Base-by-base conservation (phyloP, 2,797 vertebrate species). In the Malurus splendens region DNA sequence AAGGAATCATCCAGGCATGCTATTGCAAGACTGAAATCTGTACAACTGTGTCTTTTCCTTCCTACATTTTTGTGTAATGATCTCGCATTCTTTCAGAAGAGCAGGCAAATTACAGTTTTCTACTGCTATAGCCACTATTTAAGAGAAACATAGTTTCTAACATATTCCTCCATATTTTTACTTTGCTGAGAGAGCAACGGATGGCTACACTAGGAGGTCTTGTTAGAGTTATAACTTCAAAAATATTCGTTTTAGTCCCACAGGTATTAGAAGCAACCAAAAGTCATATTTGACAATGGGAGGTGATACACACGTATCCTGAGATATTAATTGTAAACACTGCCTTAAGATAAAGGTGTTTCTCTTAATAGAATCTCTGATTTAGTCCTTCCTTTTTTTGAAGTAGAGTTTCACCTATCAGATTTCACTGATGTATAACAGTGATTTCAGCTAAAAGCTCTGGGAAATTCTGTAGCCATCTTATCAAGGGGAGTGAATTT, bases 1-100 rank as follows among this genome's bases (percentile, higher is more conserved):
- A 85, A 80, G 41, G n/a, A 90, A 36, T 86, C 48, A 78, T 36
- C 44, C 62, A 82, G 62, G 82, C 90, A 60, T 87, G 41, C 45
- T 78, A 65, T 86, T 86, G 59, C 41, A 62, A 78, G 41, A 55
- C 55, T 75, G 61, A 87, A 87, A 72, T 72, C 51, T 77, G 10
- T 77, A 60, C 14, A 60, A 54, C 36, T 32, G 55, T 44, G 42
- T 72, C 54, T 77, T 87, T 85, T 80, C 15, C 18, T 56, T 67
- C 44, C 27, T 80, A 11, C 67, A 56, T 24, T 84, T 93, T 57
- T 50, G 18, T 56, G n/a, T 74, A 84, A 84, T 76, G 32, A 51
- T 67, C 39, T 68, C 44, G 28, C 42, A 27, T 82, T 77, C 80
- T 86, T 83, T 87, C 47, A 83, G 62, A 81, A 81, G 6, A 72